Conservation (phyloP, 2,797 vertebrate genomes). For the Ispidina picta region DNA sequence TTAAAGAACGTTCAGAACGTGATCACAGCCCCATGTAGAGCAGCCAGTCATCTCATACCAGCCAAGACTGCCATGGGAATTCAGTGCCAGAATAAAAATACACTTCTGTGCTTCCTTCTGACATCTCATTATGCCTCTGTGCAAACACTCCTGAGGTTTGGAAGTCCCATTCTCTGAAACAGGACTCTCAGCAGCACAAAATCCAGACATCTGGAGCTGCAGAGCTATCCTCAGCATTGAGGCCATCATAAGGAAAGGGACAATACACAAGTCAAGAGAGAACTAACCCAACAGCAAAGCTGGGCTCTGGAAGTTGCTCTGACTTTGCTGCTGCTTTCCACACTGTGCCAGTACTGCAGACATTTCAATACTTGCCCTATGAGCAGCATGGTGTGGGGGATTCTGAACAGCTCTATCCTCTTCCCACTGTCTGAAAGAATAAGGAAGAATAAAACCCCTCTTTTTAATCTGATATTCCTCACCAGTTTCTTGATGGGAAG, state of each 20-base stretch:
- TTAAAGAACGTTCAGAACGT: neutral
- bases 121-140: neutral
- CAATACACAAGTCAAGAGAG: neutral
- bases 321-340: neutral
- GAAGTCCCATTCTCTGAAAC: neutral
- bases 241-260: neutral
- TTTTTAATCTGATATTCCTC: neutral
- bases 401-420: neutral
- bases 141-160: neutral
- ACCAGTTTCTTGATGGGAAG: neutral
- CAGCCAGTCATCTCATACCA: neutral
- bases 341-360: neutral
- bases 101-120: neutral
- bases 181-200: neutral
- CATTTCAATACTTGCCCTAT: neutral
- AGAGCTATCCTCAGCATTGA: neutral
- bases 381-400: neutral
- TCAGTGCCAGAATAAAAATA: neutral
- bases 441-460: fast-evolving
- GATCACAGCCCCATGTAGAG: neutral
- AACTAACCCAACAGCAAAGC: neutral
- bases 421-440: neutral
- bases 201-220: neutral
- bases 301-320: neutral
- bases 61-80: neutral